These are phyloP conservation scores for Athetis lepigone DNA, from an alignment of 2,888 invertebrate species.

Conservation along the genomic window DNA sequence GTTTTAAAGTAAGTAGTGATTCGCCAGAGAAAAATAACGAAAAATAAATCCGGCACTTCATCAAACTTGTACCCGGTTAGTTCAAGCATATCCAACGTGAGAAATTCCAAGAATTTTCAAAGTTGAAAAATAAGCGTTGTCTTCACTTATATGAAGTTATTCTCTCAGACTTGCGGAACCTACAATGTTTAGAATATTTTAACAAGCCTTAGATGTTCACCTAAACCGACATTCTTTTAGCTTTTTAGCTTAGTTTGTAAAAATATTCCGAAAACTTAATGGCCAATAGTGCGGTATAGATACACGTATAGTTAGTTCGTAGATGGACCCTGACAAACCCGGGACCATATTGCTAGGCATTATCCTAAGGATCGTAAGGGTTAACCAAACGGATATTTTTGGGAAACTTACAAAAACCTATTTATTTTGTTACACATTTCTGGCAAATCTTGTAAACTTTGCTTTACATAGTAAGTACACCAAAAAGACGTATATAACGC, in stretches of 20 bases:
- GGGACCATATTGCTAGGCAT: slow-evolving; percentile 12
- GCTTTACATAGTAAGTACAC: not conserved
- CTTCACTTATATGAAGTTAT: not conserved
- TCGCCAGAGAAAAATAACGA: no score
- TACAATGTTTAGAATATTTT: not conserved
- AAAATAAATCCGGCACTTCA: no score
- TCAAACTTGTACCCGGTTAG: no score
- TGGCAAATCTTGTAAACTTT: slow-evolving; percentile 3
- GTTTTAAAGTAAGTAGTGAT: no score
- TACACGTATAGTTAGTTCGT: slow-evolving; percentile 24
- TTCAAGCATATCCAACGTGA: no score
- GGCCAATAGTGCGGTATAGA: slow-evolving; percentile 17
- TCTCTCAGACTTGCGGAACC: not conserved
- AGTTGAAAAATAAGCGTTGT: no score
- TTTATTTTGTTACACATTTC: not conserved
- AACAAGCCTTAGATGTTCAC: slow-evolving; percentile 3
- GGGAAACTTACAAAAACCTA: slow-evolving; percentile 20
- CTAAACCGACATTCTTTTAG: not conserved
- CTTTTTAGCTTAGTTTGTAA: not conserved
- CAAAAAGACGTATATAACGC: no score
- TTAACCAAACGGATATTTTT: not conserved
- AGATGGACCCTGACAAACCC: slow-evolving; percentile 10
- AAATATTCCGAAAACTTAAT: slow-evolving; percentile 9
- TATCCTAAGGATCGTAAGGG: slow-evolving; percentile 1
- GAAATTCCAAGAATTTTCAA: no score